These are phyloP conservation scores for Psilopogon haemacephalus DNA, from an alignment of 2,113 vertebrate genomes.

Conservation along the genomic window DNA sequence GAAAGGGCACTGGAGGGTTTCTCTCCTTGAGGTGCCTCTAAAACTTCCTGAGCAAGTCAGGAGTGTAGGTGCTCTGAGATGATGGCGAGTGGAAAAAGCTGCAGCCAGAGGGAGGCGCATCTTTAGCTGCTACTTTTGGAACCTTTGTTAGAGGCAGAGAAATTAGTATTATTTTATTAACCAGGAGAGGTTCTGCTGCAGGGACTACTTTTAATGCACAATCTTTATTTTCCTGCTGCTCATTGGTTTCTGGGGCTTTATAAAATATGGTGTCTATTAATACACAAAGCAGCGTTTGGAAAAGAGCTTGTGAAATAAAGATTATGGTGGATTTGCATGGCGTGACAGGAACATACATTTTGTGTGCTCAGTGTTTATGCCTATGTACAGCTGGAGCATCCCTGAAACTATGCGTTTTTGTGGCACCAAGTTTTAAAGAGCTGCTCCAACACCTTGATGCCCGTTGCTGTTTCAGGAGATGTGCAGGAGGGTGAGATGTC, in stretches of 20 bases:
- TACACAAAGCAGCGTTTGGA: background rate
- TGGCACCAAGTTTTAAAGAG: background rate
- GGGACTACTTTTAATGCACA: background rate
- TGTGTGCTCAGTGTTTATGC: background rate
- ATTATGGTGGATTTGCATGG: background rate
- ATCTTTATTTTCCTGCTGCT: background rate
- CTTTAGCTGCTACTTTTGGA: background rate
- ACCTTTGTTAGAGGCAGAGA: background rate
- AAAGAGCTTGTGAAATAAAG: background rate
- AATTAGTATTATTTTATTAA: background rate
- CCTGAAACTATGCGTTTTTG: background rate
- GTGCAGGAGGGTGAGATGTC: background rate
- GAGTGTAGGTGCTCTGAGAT: rapidly evolving
- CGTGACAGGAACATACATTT: background rate
- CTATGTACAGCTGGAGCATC: background rate
- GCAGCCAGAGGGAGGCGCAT: no score
- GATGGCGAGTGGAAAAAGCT: background rate
- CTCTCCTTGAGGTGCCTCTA: background rate
- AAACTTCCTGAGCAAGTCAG: background rate
- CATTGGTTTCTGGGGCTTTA: background rate
- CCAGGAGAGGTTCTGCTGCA: background rate
- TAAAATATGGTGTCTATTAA: background rate
- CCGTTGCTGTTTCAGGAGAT: background rate
- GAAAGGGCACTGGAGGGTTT: background rate
- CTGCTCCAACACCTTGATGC: background rate